Percentiles rank a stretch among this genome's conserved stretches.
These are phyloP conservation scores for Nysson spinosus DNA, from an alignment of 2,888 invertebrate genomes.

Conservation along the genomic window DNA sequence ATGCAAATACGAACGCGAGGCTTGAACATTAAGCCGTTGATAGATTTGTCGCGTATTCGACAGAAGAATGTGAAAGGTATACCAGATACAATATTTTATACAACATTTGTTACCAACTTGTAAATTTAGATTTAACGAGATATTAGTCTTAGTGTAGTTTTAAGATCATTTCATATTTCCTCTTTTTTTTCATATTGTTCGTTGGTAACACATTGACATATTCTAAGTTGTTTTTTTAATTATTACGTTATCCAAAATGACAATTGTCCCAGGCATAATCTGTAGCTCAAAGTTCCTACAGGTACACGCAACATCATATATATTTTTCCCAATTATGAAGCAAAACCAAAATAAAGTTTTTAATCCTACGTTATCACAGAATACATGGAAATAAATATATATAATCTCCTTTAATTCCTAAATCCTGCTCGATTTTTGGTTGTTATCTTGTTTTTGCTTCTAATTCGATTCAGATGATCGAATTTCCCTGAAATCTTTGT, in stretches of 20 bases:
- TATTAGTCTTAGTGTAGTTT: slow-evolving; percentile 65
- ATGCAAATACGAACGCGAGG: too few species aligned
- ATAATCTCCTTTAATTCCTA: neutral
- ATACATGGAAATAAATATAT: neutral
- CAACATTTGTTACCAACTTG: slow-evolving; percentile 75
- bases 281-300: slow-evolving; percentile 76
- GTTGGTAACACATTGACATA: slow-evolving; percentile 54
- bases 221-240: slow-evolving; percentile 49
- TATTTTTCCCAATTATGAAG: slow-evolving; percentile 75
- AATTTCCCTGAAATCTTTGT: too few species aligned
- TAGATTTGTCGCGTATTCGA: slow-evolving; percentile 37
- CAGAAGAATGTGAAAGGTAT: slow-evolving; percentile 36
- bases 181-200: slow-evolving; percentile 41
- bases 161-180: slow-evolving; percentile 53
- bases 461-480: too few species aligned
- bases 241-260: slow-evolving; percentile 61
- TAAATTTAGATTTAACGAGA: slow-evolving; percentile 65
- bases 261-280: slow-evolving; percentile 67
- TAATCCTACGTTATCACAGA: slow-evolving; percentile 56
- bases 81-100: slow-evolving; percentile 72
- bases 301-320: slow-evolving; percentile 71
- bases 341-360: slow-evolving; percentile 76
- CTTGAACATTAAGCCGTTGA: slow-evolving; percentile 28
- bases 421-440: neutral
- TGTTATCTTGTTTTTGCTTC: too few species aligned